These are phyloP conservation scores for Aviceda subcristata DNA, from an alignment of 2,113 vertebrate genomes.

Conservation along the genomic window DNA sequence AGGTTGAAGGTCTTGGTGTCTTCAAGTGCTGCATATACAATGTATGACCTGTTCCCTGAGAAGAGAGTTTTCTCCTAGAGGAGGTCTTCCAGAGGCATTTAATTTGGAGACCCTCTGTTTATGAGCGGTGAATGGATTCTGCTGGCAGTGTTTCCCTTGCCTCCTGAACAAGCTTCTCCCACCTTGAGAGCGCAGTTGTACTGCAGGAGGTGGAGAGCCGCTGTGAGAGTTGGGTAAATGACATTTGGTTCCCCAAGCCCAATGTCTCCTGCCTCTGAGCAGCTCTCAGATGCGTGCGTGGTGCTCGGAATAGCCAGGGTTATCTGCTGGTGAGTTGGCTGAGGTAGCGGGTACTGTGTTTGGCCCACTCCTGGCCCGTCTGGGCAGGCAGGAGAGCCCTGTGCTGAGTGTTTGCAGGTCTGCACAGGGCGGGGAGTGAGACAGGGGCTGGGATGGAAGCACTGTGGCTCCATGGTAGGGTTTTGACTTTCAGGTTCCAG, in stretches of 20 bases:
- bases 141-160: background rate
- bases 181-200: background rate
- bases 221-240: background rate
- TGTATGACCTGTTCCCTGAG: background rate
- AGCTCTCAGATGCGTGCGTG: fast-evolving
- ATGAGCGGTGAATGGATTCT: background rate
- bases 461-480: background rate
- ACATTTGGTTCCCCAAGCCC: background rate
- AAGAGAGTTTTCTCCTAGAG: background rate
- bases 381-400: background rate
- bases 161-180: background rate
- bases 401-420: background rate
- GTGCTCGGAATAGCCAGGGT: background rate
- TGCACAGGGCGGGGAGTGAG: fast-evolving
- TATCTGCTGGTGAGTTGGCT: background rate
- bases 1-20: background rate
- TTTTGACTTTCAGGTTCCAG: background rate
- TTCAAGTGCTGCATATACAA: background rate
- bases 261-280: background rate
- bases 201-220: background rate
- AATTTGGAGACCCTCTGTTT: background rate
- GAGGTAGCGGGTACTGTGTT: background rate
- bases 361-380: background rate
- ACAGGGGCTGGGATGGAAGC: background rate
- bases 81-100: background rate